phyloP scores from a whole-genome alignment of 2,888 invertebrate species.

The Pyrrhopygopsis socrates region DNA sequence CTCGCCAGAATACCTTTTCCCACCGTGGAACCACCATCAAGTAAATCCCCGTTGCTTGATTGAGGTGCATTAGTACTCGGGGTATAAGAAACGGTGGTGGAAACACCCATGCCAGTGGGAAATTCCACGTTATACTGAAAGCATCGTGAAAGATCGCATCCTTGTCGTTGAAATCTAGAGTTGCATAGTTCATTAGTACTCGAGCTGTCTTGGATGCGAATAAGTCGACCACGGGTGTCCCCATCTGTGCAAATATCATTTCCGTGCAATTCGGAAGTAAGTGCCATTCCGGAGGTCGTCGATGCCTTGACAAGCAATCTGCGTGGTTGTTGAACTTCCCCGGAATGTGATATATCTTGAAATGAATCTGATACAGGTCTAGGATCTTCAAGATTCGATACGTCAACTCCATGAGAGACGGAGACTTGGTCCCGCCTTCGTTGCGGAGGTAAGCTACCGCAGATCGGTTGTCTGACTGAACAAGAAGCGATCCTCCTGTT shows the following conservation, averaged over 20 bases:
- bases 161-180: constrained; percentile 17
- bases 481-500: too few species aligned
- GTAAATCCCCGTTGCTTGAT: neutral
- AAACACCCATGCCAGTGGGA: constrained; percentile 73
- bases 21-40: neutral
- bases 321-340: constrained; percentile 58
- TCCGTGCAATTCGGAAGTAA: constrained; percentile 2
- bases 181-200: constrained; percentile 20
- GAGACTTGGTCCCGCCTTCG: neutral
- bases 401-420: neutral
- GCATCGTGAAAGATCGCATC: constrained; percentile 34
- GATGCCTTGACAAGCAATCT: constrained; percentile 43
- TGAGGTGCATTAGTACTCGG: constrained; percentile 36
- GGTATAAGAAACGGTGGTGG: constrained; percentile 75
- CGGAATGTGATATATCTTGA: constrained; percentile 30
- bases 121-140: constrained; percentile 72
- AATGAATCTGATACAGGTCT: neutral
- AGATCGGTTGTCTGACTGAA: neutral
- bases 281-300: constrained; percentile 56
- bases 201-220: constrained; percentile 30
- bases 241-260: constrained; percentile 22
- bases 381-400: neutral
- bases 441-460: neutral
- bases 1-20: neutral
- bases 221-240: constrained; percentile 24